phyloP scores from a whole-genome alignment of 2,888 invertebrate genomes.

The Erebia palarica region DNA sequence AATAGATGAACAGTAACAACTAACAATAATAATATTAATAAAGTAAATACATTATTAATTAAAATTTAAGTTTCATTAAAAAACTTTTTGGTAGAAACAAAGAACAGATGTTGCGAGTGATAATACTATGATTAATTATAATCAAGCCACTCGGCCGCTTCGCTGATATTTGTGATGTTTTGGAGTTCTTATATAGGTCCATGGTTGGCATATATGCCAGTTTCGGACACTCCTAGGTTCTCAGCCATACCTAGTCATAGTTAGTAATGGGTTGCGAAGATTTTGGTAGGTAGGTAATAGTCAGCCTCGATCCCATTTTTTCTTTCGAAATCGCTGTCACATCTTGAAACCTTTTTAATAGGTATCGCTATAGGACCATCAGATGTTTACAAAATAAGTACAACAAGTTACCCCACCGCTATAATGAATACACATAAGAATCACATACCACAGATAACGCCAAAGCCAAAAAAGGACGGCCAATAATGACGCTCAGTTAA shows the following conservation, averaged over 20 bases:
- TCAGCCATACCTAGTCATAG: too few species aligned
- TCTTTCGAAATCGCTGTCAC: too few species aligned
- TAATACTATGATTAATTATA: neutral
- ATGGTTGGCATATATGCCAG: too few species aligned
- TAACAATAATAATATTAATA: neutral
- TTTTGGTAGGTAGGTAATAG: too few species aligned
- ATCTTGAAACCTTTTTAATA: neutral
- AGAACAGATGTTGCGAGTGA: neutral
- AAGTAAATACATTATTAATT: neutral
- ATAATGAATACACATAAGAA: neutral
- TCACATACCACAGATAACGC: constrained; percentile 2
- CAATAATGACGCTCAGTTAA: constrained; percentile 6
- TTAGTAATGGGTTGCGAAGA: too few species aligned
- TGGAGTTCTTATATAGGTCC: too few species aligned
- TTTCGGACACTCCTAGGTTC: too few species aligned
- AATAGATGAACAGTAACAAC: neutral
- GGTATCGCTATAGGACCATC: neutral
- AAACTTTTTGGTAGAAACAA: neutral
- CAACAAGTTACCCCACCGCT: too few species aligned
- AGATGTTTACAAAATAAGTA: neutral
- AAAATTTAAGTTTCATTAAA: neutral
- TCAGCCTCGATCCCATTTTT: too few species aligned
- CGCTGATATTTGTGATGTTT: too few species aligned
- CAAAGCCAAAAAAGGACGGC: constrained; percentile 43
- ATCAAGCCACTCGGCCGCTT: too few species aligned